Base-by-base conservation (phyloP, 2,797 vertebrate species). In the Synaphobranchus kaupii region DNA sequence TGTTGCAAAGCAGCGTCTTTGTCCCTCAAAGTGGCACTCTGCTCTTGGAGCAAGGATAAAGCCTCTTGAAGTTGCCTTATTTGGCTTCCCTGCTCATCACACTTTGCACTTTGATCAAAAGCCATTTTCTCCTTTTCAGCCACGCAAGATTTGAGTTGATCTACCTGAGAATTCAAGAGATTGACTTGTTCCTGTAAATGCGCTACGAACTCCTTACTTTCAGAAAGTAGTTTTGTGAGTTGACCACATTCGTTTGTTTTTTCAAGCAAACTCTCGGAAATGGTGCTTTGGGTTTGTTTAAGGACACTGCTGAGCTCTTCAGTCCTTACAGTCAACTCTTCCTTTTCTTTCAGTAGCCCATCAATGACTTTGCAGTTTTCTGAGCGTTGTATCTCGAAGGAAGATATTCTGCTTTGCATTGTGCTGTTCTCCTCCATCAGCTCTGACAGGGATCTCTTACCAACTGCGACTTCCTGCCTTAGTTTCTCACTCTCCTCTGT, bases 221-320 rank as follows among this genome's bases (percentile, higher is more conserved):
- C 94, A 1, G 2, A 89, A 13, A 98, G 90, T 17, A 90, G 91
- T 88, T 91, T 90, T n/a, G 93, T 93, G 83, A 98, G 92, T 81
- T 89, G 1, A 47, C 86, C 87, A 87, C 95, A 97, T 87, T 97
- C 94, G 17, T 89, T 95, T 44, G 93, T 95, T 92, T 96, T 98
- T 88, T 96, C 92, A 7, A 92, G 90, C 87, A 98, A 92, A 89
- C 90, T 92, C 80, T 94, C 92, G 31, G 94, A 91, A 86, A 93
- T 86, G 0, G 94, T 93, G 71, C 85, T 89, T 85, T 95, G 93
- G 20, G 93, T 96, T 85, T 97, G 94, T 86, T 93, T 31, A 0
- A 96, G 90, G 86, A 92, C 84, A 20, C 89, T 82, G 47, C 91
- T 94, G n/a, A 97, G 90, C 66, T 96, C 94, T 0, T 95, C 93